Base-by-base conservation (phyloP, 2,888 invertebrate genomes). In the Lacanobia oleracea region DNA sequence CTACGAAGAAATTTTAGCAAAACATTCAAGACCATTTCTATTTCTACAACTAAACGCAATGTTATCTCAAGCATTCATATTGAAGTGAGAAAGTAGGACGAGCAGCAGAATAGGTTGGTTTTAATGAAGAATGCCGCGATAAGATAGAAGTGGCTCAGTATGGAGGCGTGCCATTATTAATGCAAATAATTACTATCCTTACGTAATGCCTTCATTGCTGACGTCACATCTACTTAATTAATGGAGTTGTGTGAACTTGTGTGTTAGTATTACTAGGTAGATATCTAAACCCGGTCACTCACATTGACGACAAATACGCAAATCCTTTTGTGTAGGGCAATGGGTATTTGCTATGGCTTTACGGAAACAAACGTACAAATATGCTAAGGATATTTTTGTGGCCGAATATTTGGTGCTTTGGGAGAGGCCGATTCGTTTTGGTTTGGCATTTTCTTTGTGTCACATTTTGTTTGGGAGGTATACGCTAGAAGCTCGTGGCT, bases 71-170 rank as follows among this genome's bases (percentile, higher is more conserved):
- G 21, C 18, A 54, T 43, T 57, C 14, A 60, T 27, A 72, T 59
- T 56, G 50, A 63, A 68, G 51, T 48, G 54, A 68, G 40, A 66
- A 77, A 82, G 56, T 72, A 23, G 68, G 48, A 82, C 79, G 64
- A 23, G 18, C n/a, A 33, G 33, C 14, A 45, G 18, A 50, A 59
- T 62, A 66, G 33, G 23, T 27, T 56, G n/a, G 40, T 43, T 67
- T 69, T 78, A 61, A 79, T 79, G 53, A 72, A 82, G 80, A 82
- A 77, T 59, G 53, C 14, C 48, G 57, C 57, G 82, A 79, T 78
- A 64, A 79, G 73, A 79, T 78, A 37, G 16, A 60, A 50, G 3
- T 60, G 27, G 48, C 53, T 56, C 53, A 62, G 62, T 53, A 9
- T 43, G 65, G 62, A 51, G 43, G 53, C 61, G 12, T 63, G 40